A percentile compares a stretch with the other conserved stretches of the same genome.
These are phyloP conservation scores for Phyllostomus discolor DNA, from an alignment of 2,113 vertebrate species.

Conservation along the genomic window DNA sequence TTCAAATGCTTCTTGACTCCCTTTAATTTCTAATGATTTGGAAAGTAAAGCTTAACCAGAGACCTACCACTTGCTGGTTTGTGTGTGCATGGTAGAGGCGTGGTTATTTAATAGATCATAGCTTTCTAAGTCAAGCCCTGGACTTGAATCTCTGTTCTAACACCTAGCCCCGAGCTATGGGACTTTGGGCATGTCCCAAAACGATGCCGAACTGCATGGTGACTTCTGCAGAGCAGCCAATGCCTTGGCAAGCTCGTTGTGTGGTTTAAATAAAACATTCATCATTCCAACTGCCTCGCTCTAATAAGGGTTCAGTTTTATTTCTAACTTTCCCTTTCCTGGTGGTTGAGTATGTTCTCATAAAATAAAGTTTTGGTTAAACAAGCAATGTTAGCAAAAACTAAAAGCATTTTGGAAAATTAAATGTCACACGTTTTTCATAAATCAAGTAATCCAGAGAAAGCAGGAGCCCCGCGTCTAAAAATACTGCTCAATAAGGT, in stretches of 20 bases:
- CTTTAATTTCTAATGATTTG: not conserved
- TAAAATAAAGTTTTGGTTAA: not conserved
- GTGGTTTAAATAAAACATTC: not conserved
- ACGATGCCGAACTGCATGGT: not conserved
- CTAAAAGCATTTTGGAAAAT: not conserved
- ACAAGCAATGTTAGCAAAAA: not conserved
- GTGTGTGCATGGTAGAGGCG: accelerated
- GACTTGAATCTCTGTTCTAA: not conserved
- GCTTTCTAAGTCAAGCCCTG: not conserved
- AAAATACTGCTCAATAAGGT: not conserved
- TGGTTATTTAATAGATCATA: not conserved
- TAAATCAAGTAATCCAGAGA: not conserved
- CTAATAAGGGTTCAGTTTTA: not conserved
- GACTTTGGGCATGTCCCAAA: not conserved
- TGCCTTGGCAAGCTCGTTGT: not conserved
- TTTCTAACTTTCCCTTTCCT: not conserved
- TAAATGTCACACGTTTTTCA: not conserved
- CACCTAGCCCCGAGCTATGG: not conserved
- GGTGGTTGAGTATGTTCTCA: not conserved
- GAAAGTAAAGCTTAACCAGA: not conserved
- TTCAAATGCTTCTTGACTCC: not conserved
- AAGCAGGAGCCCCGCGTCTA: not conserved
- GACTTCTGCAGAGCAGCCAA: not conserved
- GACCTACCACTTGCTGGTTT: not conserved
- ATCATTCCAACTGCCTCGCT: not conserved